These are phyloP conservation scores for Drosophila melanogaster DNA, from an alignment of 1,140 invertebrate genomes.

Conservation along the genomic window DNA sequence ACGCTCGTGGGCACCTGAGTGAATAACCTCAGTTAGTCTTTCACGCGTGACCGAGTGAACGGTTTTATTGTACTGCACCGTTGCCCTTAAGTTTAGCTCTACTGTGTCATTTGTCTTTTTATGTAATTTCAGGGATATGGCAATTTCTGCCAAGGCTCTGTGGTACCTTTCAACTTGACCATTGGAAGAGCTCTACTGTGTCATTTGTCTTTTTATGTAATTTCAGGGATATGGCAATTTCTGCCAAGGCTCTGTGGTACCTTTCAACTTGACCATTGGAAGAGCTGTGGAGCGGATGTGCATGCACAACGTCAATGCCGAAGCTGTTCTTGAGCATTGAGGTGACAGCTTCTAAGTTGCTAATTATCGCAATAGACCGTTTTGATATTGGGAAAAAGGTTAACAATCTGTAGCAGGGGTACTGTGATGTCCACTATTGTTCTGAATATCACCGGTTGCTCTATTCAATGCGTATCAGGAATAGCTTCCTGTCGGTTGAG, in stretches of 20 bases:
- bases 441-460: conserved; percentile 28
- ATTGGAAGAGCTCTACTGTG: too few species aligned
- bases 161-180: too few species aligned
- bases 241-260: neutral
- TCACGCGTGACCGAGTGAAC: conserved; percentile 36
- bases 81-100: conserved; percentile 22
- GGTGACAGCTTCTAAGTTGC: conserved; percentile 7
- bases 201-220: conserved; percentile 13
- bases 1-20: too few species aligned
- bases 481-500: conserved; percentile 20
- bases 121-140: too few species aligned
- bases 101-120: too few species aligned
- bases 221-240: neutral
- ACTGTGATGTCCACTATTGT: conserved; percentile 16
- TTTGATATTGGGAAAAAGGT: too few species aligned
- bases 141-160: too few species aligned
- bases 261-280: neutral
- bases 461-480: conserved; percentile 23
- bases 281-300: conserved; percentile 7
- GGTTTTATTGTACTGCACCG: conserved; percentile 36
- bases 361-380: conserved; percentile 37
- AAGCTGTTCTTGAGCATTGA: conserved; percentile 1
- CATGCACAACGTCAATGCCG: conserved; percentile 5
- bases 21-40: neutral
- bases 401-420: conserved; percentile 6